Conservation (phyloP, 2,888 invertebrate genomes). For the Crematogaster levior region DNA sequence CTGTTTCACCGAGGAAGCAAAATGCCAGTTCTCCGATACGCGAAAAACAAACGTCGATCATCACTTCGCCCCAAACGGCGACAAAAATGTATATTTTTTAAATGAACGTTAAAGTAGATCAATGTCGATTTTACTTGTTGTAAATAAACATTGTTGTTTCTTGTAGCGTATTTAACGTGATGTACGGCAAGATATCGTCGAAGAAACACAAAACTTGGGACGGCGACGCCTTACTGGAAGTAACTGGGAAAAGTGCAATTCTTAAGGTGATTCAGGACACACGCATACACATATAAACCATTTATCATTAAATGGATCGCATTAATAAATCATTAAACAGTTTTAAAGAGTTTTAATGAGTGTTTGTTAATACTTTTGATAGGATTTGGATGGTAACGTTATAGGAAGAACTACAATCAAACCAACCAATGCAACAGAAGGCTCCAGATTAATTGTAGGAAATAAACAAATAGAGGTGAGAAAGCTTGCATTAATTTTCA, state of each 20-base stretch:
- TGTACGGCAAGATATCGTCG: constrained; percentile 89
- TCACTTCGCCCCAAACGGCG: neutral
- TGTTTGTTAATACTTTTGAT: constrained; percentile 1
- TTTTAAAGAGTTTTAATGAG: neutral
- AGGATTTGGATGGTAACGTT: constrained; percentile 87
- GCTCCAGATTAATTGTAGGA: constrained; percentile 87
- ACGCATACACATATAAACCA: neutral
- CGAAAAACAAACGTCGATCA: neutral
- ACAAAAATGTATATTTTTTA: constrained; percentile 53
- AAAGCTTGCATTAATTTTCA: neutral
- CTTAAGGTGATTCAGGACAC: constrained; percentile 83
- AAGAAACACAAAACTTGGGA: constrained; percentile 92
- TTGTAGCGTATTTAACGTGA: constrained; percentile 81
- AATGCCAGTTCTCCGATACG: neutral
- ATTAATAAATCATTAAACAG: neutral
- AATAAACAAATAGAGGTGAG: constrained; percentile 78
- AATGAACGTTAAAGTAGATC: neutral
- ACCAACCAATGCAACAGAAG: constrained; percentile 77
- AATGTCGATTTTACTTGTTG: neutral
- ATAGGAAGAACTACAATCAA: constrained; percentile 86
- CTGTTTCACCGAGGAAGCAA: neutral
- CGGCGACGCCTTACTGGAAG: constrained; percentile 88
- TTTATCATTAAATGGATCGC: neutral
- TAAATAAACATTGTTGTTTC: neutral
- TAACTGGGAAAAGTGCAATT: constrained; percentile 81